phyloP scores from a whole-genome alignment of 2,888 invertebrate species.

The Pteria penguin region DNA sequence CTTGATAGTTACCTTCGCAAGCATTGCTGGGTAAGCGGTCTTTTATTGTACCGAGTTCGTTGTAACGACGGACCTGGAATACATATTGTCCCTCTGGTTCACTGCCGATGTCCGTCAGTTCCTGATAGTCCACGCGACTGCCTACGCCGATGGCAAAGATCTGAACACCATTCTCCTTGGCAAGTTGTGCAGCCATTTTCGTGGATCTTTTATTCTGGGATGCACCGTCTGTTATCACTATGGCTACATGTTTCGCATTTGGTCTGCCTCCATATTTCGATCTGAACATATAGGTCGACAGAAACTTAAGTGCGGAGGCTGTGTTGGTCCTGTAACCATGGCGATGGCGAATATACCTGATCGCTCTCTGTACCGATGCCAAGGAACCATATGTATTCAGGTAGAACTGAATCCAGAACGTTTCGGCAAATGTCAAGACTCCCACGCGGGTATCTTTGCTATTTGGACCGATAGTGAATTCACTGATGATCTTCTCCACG shows the following conservation, averaged over 20 bases:
- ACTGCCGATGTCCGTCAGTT: slow-evolving; percentile 63
- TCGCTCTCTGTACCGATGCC: slow-evolving; percentile 41
- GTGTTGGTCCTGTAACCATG: slow-evolving; percentile 52
- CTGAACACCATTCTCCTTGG: slow-evolving; percentile 47
- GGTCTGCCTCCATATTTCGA: slow-evolving; percentile 49
- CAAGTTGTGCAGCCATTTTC: slow-evolving; percentile 42
- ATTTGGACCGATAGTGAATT: slow-evolving; percentile 54
- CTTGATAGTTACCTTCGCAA: slow-evolving; percentile 66
- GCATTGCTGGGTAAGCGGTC: slow-evolving; percentile 56
- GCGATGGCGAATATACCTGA: slow-evolving; percentile 50
- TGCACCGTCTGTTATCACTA: slow-evolving; percentile 60
- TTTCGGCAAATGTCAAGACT: slow-evolving; percentile 50
- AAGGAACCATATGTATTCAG: slow-evolving; percentile 49
- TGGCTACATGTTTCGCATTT: slow-evolving; percentile 51
- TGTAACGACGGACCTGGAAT: slow-evolving; percentile 60
- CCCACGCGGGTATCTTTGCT: slow-evolving; percentile 54
- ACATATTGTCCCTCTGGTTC: slow-evolving; percentile 56
- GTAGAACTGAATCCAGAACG: slow-evolving; percentile 53
- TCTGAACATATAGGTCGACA: slow-evolving; percentile 55
- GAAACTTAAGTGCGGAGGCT: slow-evolving; percentile 44
- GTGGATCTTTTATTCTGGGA: slow-evolving; percentile 51
- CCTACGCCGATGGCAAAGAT: slow-evolving; percentile 63
- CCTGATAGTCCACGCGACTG: slow-evolving; percentile 45
- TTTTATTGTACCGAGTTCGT: slow-evolving; percentile 55
- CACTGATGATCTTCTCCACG: slow-evolving; percentile 50